These are phyloP conservation scores for Triops cancriformis DNA, from an alignment of 1,140 invertebrate genomes.

Conservation along the genomic window DNA sequence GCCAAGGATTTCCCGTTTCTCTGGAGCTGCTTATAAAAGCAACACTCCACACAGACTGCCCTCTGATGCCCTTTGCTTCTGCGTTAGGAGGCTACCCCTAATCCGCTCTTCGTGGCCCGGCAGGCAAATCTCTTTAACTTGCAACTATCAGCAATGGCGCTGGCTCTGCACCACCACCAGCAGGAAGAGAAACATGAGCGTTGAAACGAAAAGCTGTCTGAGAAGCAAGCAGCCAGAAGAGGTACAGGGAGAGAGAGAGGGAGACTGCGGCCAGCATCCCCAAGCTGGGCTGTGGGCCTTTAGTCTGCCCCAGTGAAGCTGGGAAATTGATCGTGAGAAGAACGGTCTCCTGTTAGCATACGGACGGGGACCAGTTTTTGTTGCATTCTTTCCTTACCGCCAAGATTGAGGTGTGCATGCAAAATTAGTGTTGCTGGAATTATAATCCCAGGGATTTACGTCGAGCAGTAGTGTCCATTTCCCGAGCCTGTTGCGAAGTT, in stretches of 20 bases:
- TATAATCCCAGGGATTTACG: neutral
- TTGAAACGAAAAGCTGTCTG: constrained; percentile 7
- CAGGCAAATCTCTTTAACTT: neutral
- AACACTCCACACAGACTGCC: neutral
- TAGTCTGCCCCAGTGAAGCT: neutral
- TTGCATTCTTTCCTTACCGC: neutral
- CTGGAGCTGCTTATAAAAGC: neutral
- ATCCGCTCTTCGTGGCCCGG: neutral
- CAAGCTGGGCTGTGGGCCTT: neutral
- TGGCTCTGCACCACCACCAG: neutral
- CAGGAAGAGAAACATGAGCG: neutral
- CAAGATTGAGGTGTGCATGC: neutral
- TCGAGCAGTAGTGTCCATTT: neutral
- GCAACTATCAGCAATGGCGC: neutral
- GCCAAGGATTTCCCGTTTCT: neutral
- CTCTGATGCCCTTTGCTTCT: neutral
- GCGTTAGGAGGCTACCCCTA: neutral
- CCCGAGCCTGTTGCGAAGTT: neutral
- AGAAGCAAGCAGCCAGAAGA: neutral
- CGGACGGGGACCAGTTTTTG: too few species aligned
- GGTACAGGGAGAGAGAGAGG: neutral
- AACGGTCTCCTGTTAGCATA: neutral
- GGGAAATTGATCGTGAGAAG: constrained; percentile 4
- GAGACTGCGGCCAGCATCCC: neutral
- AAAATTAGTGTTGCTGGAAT: neutral